Evolutionary conservation across 2,113 vertebrate species (phyloP).

Genomic region (Picathartes gymnocephalus): DNA sequence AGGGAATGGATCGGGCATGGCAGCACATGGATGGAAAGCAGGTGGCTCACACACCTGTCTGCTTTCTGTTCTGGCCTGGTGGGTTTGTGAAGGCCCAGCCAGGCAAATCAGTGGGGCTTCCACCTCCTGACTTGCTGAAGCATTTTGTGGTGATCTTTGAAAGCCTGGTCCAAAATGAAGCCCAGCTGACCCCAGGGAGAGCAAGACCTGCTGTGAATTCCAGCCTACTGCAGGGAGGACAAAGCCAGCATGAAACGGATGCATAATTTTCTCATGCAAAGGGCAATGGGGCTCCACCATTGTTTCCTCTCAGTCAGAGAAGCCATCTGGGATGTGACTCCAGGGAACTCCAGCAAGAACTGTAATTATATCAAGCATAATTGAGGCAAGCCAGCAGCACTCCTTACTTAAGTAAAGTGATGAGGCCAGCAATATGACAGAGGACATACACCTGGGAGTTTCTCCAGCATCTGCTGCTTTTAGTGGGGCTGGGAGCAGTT

Average conservation of each 20-base stretch:
- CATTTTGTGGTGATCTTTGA: slow-evolving; percentile 29
- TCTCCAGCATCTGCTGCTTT: background rate
- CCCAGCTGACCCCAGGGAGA: background rate
- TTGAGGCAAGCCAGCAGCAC: background rate
- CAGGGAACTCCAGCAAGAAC: background rate
- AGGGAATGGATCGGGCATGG: background rate
- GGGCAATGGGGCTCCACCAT: background rate
- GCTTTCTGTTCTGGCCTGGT: slow-evolving; percentile 7
- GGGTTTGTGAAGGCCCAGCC: slow-evolving; percentile 1
- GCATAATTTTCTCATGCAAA: background rate
- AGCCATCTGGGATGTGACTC: background rate
- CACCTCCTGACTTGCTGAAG: slow-evolving; percentile 18
- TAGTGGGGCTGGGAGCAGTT: background rate
- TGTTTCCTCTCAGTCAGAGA: background rate
- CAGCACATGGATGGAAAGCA: background rate
- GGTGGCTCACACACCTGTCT: background rate
- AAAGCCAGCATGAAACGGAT: background rate
- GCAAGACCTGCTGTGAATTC: background rate
- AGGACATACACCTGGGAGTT: background rate
- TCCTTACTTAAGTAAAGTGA: background rate
- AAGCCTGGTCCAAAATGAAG: background rate
- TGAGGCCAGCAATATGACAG: background rate
- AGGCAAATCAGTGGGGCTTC: background rate
- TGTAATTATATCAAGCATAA: slow-evolving; percentile 11
- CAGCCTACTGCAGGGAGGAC: background rate